Conservation (phyloP, 2,113 vertebrate species). For the Poeciliopsis turrubarensis region DNA sequence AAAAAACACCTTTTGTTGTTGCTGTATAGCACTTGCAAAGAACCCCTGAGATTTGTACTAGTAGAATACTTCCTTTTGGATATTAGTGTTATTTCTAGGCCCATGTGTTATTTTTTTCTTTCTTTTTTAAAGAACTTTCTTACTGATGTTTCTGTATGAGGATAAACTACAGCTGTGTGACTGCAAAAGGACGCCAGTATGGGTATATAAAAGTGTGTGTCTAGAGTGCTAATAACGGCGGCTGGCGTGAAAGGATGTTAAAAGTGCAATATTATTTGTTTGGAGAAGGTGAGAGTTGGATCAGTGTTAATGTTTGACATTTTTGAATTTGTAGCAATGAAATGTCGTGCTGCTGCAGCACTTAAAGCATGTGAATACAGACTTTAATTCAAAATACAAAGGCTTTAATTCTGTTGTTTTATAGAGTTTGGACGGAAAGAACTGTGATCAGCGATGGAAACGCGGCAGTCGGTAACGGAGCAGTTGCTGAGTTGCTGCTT, state of each 20-base stretch:
- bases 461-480: not conserved
- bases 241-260: slow-evolving; percentile 77
- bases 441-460: not conserved
- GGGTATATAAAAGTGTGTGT: slow-evolving; percentile 41
- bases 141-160: slow-evolving; percentile 86
- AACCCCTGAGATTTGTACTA: slow-evolving; percentile 87
- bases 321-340: slow-evolving; percentile 84
- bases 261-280: slow-evolving; percentile 95
- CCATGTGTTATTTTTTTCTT: slow-evolving; percentile 83
- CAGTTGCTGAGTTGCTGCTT: too few relatives aligned
- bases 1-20: slow-evolving; percentile 58
- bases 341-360: slow-evolving; percentile 87
- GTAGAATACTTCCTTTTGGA: slow-evolving; percentile 92
- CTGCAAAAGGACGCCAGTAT: slow-evolving; percentile 70
- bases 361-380: slow-evolving; percentile 86
- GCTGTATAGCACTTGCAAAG: slow-evolving; percentile 81
- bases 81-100: slow-evolving; percentile 90
- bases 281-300: slow-evolving; percentile 83
- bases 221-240: slow-evolving; percentile 68
- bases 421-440: slow-evolving; percentile 38
- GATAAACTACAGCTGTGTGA: slow-evolving; percentile 77
- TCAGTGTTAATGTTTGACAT: slow-evolving; percentile 87
- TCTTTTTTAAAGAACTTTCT: slow-evolving; percentile 80
- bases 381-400: slow-evolving; percentile 85
- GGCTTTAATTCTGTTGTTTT: slow-evolving; percentile 76